Conservation (phyloP, 2,888 invertebrate species). For the Himalopsyche kuldschensis region DNA sequence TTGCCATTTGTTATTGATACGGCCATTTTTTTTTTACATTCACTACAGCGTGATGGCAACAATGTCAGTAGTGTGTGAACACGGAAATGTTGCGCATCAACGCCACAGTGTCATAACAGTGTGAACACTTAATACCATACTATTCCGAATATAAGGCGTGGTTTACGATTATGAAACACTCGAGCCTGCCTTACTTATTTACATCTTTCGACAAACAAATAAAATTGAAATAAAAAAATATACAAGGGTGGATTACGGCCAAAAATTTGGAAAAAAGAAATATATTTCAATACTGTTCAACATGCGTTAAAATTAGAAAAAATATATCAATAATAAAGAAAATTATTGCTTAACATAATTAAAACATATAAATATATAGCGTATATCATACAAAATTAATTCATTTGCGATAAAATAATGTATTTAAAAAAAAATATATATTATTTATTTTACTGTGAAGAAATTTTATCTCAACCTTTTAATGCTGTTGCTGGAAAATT, state of each 20-base stretch:
- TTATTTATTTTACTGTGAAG: not conserved
- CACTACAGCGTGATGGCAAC: too few species aligned
- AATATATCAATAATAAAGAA: not conserved
- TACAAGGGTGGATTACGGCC: not conserved
- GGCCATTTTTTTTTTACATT: too few species aligned
- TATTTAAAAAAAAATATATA: not conserved
- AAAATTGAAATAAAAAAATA: not conserved
- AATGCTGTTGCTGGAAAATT: too few species aligned
- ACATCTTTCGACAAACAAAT: too few species aligned
- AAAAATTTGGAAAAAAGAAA: not conserved
- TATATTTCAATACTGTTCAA: not conserved
- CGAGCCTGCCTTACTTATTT: too few species aligned
- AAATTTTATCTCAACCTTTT: not conserved
- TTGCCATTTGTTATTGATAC: too few species aligned
- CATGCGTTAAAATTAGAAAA: not conserved
- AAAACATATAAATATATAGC: not conserved
- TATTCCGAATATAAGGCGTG: too few species aligned
- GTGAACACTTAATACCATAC: too few species aligned
- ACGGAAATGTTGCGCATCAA: too few species aligned
- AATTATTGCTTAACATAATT: not conserved
- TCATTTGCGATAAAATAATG: not conserved
- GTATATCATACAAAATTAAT: not conserved
- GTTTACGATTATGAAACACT: too few species aligned
- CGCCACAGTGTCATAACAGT: too few species aligned
- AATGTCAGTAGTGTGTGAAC: too few species aligned